Base-by-base conservation (phyloP, 2,888 invertebrate species). In the Drosophila melanocephala region DNA sequence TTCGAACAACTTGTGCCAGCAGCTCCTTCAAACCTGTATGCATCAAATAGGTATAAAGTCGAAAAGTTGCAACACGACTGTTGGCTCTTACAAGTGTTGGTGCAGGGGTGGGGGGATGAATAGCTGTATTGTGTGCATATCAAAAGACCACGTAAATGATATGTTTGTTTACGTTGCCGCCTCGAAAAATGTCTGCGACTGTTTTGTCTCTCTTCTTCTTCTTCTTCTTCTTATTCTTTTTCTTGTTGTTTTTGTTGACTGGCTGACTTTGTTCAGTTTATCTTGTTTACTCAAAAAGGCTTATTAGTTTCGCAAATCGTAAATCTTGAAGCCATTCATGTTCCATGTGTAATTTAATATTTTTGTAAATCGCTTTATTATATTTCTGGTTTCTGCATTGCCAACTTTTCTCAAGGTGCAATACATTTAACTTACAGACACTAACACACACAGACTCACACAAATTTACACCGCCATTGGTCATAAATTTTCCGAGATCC, bases 81-180 rank as follows among this genome's bases (percentile, higher is more conserved):
- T n/a, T 42, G 53, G 5, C 26, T 56, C 30, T n/a, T 32, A 26
- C 9, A 61, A 35, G 50, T 50, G 50, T 30, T 14, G 10, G 26
- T 39, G 56, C 57, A 33, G 47, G 50, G 19, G 10, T 59, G 33
- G 10, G 1, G 7, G 26, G 37, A 26, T 1, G 26, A 47, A 33
- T n/a, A 39, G 59, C 59, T 72, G 33, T 26, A 32, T 28, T 32
- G 28, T 16, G 30, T 12, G 16, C 28, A 52, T 57, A 35, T 39
- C 51, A 47, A 22, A 42, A 22, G 9, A 52, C 22, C 14, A 39
- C n/a, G 65, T 75, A 84, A 84, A 64, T 72, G 72, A 82, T 79
- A 79, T 84, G 51, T 65, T 68, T 87, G 82, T 78, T 78, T 84
- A 70, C 69, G 30, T 63, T 57, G 58, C 56, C 61, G 66, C 53